A percentile compares a stretch with the other conserved stretches of the same genome.
Conservation (phyloP, 1,140 invertebrate genomes). For the Ridgeia piscesae region DNA sequence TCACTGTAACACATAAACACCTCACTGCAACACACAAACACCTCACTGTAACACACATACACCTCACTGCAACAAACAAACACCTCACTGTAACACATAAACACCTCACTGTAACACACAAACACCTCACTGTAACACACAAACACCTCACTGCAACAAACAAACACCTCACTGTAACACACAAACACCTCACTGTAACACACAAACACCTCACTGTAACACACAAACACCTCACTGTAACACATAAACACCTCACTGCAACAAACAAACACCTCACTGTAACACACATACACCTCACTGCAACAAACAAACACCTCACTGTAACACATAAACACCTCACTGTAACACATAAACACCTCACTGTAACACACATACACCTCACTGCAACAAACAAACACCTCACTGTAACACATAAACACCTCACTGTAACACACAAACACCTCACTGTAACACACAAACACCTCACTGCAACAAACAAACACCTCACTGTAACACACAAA, state of each 20-base stretch:
- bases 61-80: not conserved
- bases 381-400: not conserved
- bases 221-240: not conserved
- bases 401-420: not conserved
- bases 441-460: not conserved
- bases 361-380: not conserved
- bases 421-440: not conserved
- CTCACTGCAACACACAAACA: not conserved
- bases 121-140: not conserved
- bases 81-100: not conserved
- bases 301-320: not conserved
- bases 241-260: not conserved
- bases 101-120: not conserved
- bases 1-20: not conserved
- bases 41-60: not conserved
- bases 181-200: not conserved
- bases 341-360: not conserved
- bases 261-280: not conserved
- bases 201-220: not conserved
- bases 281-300: not conserved
- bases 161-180: not conserved
- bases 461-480: not conserved
- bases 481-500: too few species aligned
- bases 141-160: not conserved
- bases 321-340: not conserved